These are phyloP conservation scores for Alaudala cheleensis DNA, from an alignment of 2,113 vertebrate genomes.

Conservation along the genomic window DNA sequence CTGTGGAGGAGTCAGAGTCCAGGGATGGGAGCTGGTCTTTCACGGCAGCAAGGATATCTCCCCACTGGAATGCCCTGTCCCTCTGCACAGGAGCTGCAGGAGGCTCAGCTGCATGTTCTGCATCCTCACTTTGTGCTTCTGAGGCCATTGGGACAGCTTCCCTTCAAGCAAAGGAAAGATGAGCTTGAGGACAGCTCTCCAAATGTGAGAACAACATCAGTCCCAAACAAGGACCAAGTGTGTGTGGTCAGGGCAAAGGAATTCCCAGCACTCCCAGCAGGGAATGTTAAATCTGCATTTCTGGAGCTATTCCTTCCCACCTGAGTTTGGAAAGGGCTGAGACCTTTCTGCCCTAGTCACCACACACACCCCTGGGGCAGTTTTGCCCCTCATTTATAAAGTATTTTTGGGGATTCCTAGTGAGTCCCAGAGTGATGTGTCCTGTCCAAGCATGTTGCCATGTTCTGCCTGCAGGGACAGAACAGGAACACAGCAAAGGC, in stretches of 20 bases:
- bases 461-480: not conserved
- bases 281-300: not conserved
- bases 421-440: not conserved
- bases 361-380: not conserved
- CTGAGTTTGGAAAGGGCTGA: not conserved
- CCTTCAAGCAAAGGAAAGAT: not conserved
- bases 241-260: not conserved
- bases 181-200: not conserved
- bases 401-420: not conserved
- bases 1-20: slow-evolving; percentile 72
- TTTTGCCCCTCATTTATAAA: not conserved
- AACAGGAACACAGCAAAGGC: not conserved
- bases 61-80: slow-evolving; percentile 50
- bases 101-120: not conserved
- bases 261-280: not conserved
- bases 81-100: not conserved
- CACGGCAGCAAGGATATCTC: slow-evolving; percentile 69
- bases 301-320: not conserved
- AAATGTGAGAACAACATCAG: not conserved
- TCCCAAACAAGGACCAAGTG: not conserved
- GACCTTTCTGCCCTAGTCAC: not conserved
- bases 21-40: slow-evolving; percentile 77
- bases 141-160: slow-evolving; percentile 58
- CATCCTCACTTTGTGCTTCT: not conserved
- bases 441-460: not conserved